Evolutionary conservation across 2,797 vertebrate genomes (phyloP), one percentile per base, ranked within the genome.

Genomic region (Amazona finschi): DNA sequence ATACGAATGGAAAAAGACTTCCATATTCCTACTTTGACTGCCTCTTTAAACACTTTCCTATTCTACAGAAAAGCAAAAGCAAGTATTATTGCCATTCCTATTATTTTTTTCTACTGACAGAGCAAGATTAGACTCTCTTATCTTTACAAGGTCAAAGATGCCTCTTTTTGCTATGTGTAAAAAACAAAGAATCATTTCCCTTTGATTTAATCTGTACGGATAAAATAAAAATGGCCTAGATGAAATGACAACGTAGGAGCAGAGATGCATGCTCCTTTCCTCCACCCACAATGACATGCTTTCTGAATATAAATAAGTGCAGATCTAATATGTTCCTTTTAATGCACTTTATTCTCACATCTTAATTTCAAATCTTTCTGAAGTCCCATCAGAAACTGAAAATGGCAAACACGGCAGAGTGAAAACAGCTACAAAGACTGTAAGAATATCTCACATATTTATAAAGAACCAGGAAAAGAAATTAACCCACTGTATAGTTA

Each of bases 311-410:
- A 91, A 64, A 65, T 52, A 67, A 92, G 53, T 10, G 39, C 73
- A 85, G 24, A 92, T 69, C 69, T 89, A 89, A 62, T 92, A 82
- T 91, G 94, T 96, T 95, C 94, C 77, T 57, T 91, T 94, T 84
- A 85, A 91, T 20, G 36, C 14, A 90, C 55, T 92, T 94, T 55
- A 79, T 92, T 94, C 87, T 85, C 66, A 49, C 79, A 78, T 93
- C 84, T 89, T 47, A 60, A 89, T 91, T 94, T 85, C 93, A 92
- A 69, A 92, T 93, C 65, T 90, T 88, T n/a, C 52, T 52, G 78
- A 85, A 94, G 30, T 93, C 61, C 55, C 38, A 77, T 49, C 73
- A 93, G 82, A 95, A 96, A 82, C 43, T 73, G 71, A 95, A 96
- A 94, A 84, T 19, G 27, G 75, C 75, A 93, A 94, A 88, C 80